Conservation (phyloP, 1,140 invertebrate genomes). For the Drosophila rhopaloa region DNA sequence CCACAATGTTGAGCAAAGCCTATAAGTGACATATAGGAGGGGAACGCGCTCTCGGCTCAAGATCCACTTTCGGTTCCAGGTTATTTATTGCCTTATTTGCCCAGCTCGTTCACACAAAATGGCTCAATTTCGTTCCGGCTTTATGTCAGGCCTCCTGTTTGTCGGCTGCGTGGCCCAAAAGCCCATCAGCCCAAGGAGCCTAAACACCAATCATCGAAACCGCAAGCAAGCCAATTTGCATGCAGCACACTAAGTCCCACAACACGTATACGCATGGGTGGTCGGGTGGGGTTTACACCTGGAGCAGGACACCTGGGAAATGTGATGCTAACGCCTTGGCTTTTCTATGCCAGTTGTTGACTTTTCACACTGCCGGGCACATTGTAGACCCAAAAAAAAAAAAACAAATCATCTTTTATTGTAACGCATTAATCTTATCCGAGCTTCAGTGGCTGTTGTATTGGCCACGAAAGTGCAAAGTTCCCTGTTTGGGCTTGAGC, state of each 20-base stretch:
- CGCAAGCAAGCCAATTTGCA: slow-evolving; percentile 73
- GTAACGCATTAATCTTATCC: slow-evolving; percentile 76
- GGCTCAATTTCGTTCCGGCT: slow-evolving; percentile 60
- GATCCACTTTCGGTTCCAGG: slow-evolving; percentile 43
- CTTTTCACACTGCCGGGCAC: slow-evolving; percentile 58
- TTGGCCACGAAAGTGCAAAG: slow-evolving; percentile 60
- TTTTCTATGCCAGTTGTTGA: slow-evolving; percentile 72
- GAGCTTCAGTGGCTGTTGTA: slow-evolving; percentile 18
- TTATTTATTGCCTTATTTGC: slow-evolving; percentile 64
- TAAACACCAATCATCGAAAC: slow-evolving; percentile 61
- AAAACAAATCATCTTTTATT: slow-evolving; percentile 81
- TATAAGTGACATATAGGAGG: slow-evolving; percentile 19
- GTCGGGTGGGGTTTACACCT: slow-evolving; percentile 47
- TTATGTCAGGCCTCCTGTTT: slow-evolving; percentile 15
- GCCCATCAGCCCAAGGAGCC: slow-evolving; percentile 1
- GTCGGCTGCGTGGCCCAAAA: background rate
- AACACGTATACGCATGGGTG: slow-evolving; percentile 40
- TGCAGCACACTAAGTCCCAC: slow-evolving; percentile 51
- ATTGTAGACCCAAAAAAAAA: slow-evolving; percentile 39
- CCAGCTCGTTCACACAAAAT: slow-evolving; percentile 42
- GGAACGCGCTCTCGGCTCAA: slow-evolving; percentile 17
- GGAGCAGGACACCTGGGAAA: slow-evolving; percentile 46
- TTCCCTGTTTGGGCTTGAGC: slow-evolving; percentile 18
- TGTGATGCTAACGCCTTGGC: slow-evolving; percentile 32
- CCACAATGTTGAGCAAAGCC: slow-evolving; percentile 23